Evolutionary conservation across 2,888 invertebrate species (phyloP), one percentile per base, ranked within the genome.

Genomic region (Hydrotaea cyrtoneurina): DNA sequence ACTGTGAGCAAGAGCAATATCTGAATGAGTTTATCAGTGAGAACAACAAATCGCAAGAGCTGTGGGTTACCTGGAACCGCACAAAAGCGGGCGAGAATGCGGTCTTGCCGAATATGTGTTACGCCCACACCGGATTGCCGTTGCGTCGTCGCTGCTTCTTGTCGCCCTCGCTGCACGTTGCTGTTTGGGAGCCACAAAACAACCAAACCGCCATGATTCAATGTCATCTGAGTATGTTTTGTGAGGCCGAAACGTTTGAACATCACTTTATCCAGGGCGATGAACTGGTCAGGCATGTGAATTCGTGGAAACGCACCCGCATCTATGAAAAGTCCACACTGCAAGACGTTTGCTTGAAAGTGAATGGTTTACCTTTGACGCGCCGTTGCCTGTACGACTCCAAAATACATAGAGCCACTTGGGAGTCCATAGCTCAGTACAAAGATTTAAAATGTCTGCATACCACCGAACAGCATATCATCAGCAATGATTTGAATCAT

Each of bases 331-430:
- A 93, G 64, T 93, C 93, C 0, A 93, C 94, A 5, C 73, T 88
- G 31, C 87, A 86, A 0, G 87, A 91, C 53, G 82, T 91, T 0
- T 95, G 95, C 86, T 89, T 95, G 43, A 93, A 94, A 88, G 88
- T 90, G 4, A 93, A 94, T 87, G 94, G 94, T 0, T 89, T 94
- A 76, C 95, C 95, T 0, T 93, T 94, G 10, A 93, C 93, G 26
- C 92, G 95, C 86, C 91, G 91, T 59, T 96, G 95, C 87, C 81
- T 87, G 7, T 94, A 95, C n/a, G 92, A 93, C 78, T 94, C 93
- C 87, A 88, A 93, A 0, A 87, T 91, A 7, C 94, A 94, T n/a
- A 93, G 93, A 43, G 87, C 88, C 21, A 80, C 76, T 10, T 96
- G 95, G 95, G 93, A 93, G 36, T 84, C 90, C n/a, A 90, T 93